These are phyloP conservation scores for Rhyacophila brunnea DNA, from an alignment of 1,140 invertebrate species.

Conservation along the genomic window DNA sequence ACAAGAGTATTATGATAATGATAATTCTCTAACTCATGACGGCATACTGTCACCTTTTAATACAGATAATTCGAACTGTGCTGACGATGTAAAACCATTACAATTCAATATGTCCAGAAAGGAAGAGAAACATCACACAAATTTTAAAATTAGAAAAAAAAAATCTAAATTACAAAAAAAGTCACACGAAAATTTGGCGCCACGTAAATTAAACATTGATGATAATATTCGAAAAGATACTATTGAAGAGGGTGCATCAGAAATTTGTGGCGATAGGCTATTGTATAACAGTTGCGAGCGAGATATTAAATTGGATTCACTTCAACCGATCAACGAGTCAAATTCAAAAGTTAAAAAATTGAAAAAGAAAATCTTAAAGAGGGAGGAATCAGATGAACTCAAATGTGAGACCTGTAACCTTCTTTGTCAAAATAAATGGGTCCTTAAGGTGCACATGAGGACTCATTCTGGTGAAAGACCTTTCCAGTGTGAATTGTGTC, in stretches of 20 bases:
- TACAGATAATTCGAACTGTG: background rate
- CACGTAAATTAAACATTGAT: background rate
- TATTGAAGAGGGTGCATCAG: no score
- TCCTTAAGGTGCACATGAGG: slow-evolving; percentile 26
- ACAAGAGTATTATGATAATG: background rate
- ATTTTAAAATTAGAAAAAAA: background rate
- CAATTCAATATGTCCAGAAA: slow-evolving; percentile 3
- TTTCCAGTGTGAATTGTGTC: slow-evolving; percentile 29
- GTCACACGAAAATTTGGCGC: background rate
- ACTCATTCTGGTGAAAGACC: slow-evolving; percentile 32
- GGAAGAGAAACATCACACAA: background rate
- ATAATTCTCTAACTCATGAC: background rate
- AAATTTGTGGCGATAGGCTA: no score
- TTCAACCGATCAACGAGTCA: background rate
- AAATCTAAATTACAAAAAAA: background rate
- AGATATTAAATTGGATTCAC: background rate
- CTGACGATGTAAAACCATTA: background rate
- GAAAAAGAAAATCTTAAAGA: slow-evolving; percentile 4
- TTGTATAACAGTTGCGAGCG: background rate
- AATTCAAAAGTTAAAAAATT: background rate
- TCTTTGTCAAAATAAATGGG: slow-evolving; percentile 25
- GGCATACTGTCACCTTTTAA: background rate
- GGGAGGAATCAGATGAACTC: slow-evolving; percentile 1
- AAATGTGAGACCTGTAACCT: slow-evolving; percentile 25
- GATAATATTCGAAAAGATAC: background rate